phyloP scores from a whole-genome alignment of 2,797 vertebrate genomes.

The Falco cherrug region DNA sequence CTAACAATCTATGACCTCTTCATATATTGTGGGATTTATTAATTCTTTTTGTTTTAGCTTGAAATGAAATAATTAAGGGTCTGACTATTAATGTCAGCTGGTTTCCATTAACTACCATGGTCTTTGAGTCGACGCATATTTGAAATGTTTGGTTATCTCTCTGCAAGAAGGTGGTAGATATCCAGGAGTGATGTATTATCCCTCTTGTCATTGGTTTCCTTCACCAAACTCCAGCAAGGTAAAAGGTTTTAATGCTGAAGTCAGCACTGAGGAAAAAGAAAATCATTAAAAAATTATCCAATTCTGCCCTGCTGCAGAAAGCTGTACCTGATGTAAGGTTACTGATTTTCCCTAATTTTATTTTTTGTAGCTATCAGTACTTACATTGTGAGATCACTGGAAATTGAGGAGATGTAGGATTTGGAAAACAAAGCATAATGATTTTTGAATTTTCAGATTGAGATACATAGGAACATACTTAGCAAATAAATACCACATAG shows the following conservation, averaged over 20 bases:
- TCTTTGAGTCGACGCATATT: background rate
- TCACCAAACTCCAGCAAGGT: background rate
- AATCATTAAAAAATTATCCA: background rate
- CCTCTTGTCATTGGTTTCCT: background rate
- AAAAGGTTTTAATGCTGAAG: background rate
- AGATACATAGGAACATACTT: background rate
- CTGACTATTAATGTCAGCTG: background rate
- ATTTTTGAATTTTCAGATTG: background rate
- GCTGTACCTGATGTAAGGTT: background rate
- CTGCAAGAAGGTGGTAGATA: background rate
- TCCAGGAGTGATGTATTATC: background rate
- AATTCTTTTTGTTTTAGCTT: background rate
- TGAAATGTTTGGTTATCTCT: background rate
- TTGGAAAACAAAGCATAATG: background rate
- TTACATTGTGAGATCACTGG: background rate
- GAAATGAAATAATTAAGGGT: background rate
- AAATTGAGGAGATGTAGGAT: background rate
- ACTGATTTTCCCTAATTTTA: background rate
- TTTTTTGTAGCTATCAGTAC: background rate
- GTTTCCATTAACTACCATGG: background rate
- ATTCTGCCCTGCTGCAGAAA: background rate
- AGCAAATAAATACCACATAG: background rate
- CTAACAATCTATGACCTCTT: background rate
- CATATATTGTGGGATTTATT: background rate
- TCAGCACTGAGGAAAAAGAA: background rate